Base-by-base conservation (phyloP, 2,113 vertebrate species). In the Alces alces region DNA sequence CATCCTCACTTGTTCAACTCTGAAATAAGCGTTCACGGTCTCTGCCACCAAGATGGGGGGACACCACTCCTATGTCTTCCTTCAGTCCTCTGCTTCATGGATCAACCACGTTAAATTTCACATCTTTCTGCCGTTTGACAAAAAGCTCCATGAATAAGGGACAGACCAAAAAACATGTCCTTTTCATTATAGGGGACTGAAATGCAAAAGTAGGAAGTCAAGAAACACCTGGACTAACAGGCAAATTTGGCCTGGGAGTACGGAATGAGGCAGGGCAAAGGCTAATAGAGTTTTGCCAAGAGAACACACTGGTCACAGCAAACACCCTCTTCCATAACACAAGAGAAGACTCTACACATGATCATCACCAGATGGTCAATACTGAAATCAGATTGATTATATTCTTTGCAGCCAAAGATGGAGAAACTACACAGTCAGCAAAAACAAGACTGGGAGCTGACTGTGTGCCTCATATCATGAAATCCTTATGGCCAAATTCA, bases 71-170 rank as follows among this genome's bases (percentile, higher is more conserved):
- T 36, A 3, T 5, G 0, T 54, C 76, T 88, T 70, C 36, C 61
- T 25, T 73, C 16, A 33, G 33, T 6, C 19, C 33, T 47, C 60
- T 3, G 39, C 52, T 30, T 58, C 2, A 30, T 0, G 4, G 14
- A 52, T 17, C 33, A 10, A 17, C 13, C 7, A 4, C 0, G 2
- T 3, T 15, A 30, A 57, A 55, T 2, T 21, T 23, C 47, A 27
- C 2, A 0, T 15, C 60, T 76, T 43, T 79, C 80, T 50, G 70
- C 58, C 47, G 2, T 92, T 47, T 23, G 47, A 79, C 47, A 64
- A 54, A 60, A 27, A 54, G 28, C 15, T 28, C 45, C 47, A 64
- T 61, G n/a, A 76, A 90, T 50, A 17, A 61, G 12, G 2, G 47
- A 61, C 45, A n/a, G 27, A 28, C 7, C 7, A 9, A 12, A 36